Percentiles rank a stretch among this genome's conserved stretches.
Conservation (phyloP, 37 sponge, comb jelly and placozoan genomes). For the Eunapius fragilis region DNA sequence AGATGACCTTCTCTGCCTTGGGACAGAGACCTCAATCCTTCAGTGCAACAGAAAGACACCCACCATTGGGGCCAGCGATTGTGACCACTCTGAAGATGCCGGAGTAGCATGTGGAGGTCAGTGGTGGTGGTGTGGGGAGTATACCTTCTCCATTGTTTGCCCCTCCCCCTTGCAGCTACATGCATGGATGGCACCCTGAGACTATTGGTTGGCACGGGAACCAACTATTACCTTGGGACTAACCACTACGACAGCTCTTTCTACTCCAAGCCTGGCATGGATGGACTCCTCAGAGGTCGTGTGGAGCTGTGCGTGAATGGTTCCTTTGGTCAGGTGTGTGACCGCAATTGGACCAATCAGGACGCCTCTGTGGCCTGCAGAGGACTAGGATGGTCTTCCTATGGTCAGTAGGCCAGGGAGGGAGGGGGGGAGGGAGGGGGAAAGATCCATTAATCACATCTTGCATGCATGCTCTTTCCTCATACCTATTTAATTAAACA, state of each 20-base stretch:
- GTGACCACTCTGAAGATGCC: slow-evolving; percentile 13
- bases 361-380: slow-evolving; percentile 55
- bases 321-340: slow-evolving; percentile 48
- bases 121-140: neutral
- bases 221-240: slow-evolving; percentile 13
- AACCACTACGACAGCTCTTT: slow-evolving; percentile 7
- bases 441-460: neutral
- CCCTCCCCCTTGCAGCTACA: neutral
- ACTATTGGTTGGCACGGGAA: neutral
- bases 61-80: neutral
- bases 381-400: slow-evolving; percentile 23
- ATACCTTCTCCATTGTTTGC: neutral
- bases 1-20: slow-evolving; percentile 11
- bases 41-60: neutral
- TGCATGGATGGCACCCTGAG: slow-evolving; percentile 40
- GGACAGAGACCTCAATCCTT: neutral
- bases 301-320: slow-evolving; percentile 52
- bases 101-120: slow-evolving; percentile 40
- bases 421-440: no score
- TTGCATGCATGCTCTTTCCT: neutral
- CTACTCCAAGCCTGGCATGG: slow-evolving; percentile 24
- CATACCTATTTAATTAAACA: neutral
- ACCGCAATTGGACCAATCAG: slow-evolving; percentile 25
- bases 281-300: slow-evolving; percentile 38
- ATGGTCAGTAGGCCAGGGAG: slow-evolving; percentile 13